Base-by-base conservation (phyloP, 2,888 invertebrate species). In the Watsonalla cultraria region DNA sequence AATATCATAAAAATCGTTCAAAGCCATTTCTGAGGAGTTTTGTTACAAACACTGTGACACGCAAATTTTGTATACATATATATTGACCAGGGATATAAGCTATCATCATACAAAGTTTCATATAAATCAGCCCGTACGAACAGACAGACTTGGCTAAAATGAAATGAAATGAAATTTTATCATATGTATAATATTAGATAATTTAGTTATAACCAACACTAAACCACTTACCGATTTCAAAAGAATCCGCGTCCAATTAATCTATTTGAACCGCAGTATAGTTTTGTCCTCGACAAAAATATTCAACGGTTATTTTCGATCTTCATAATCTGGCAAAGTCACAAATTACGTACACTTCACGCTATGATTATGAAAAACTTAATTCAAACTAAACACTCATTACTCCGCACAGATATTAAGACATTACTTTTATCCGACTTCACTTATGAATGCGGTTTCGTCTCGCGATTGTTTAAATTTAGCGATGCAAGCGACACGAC, bases 211-310 rank as follows among this genome's bases (percentile, higher is more conserved):
- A n/a, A 37, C 14, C 7, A 39, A 15, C 6, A 5, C 2, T 5
- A 49, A 14, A n/a, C 13, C 9, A 49, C 49, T 49, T 37, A 49
- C 49, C 49, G 5, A 55, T 55, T 53, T 59, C 54, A 57, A 54
- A 33, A 45, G 58, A 56, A 57, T 66, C 62, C 33, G 14, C 34
- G 49, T 58, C 56, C 66, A 65, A 71, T 70, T 66, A 63, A 74
- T 72, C 72, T 67, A 56, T 65, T 64, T 63, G 70, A 62, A 62
- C 62, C 60, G 54, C 61, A 56, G 52, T 64, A 66, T 62, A 67
- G 64, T 64, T 52, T 59, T 66, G 76, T 68, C 76, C 74, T 70
- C 75, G 76, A 69, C 72, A 60, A 72, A 78, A 78, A 78, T 76
- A 78, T 73, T 68, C 74, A 51, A 53, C 59, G 61, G 72, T 72